Evolutionary conservation across 1,140 invertebrate species (phyloP).

Genomic region (Steinernema khuongi): DNA sequence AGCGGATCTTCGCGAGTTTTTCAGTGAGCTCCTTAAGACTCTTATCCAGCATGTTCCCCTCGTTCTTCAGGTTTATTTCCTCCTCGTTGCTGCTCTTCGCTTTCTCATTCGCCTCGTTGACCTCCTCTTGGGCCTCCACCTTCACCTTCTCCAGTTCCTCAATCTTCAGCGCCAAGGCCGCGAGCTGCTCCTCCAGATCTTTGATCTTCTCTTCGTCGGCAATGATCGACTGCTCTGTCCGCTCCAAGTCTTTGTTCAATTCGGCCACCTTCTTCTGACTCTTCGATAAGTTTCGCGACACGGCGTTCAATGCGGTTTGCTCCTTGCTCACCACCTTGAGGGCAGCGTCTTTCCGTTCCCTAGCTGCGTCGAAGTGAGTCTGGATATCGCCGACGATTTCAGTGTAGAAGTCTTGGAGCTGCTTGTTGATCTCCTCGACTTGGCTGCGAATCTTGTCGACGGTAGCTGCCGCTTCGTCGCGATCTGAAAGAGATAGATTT

Average conservation of each 20-base stretch:
- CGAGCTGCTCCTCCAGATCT: background rate
- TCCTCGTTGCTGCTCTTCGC: conserved; percentile 65
- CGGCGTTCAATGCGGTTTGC: conserved; percentile 75
- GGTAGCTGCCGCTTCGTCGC: conserved; percentile 66
- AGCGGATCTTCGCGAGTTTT: conserved; percentile 1
- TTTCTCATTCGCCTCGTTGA: conserved; percentile 64
- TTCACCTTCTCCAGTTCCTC: conserved; percentile 65
- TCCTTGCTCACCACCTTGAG: conserved; percentile 70
- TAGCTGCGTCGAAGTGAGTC: conserved; percentile 68
- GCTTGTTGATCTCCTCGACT: conserved; percentile 67
- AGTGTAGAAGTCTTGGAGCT: conserved; percentile 73
- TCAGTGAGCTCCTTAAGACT: conserved; percentile 64
- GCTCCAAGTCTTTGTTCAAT: conserved; percentile 62
- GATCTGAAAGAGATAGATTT: conserved; percentile 56
- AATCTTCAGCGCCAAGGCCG: conserved; percentile 46
- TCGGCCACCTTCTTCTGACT: conserved; percentile 62
- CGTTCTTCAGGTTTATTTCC: conserved; percentile 67
- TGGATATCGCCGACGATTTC: conserved; percentile 70
- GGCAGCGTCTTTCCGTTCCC: conserved; percentile 70
- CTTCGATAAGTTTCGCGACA: conserved; percentile 62
- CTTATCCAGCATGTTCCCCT: conserved; percentile 68
- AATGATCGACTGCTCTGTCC: conserved; percentile 48
- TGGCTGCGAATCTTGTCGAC: conserved; percentile 66
- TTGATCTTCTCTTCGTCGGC: conserved; percentile 18
- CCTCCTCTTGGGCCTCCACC: conserved; percentile 64